Evolutionary conservation across 2,888 invertebrate genomes (phyloP).

Genomic region (Plagiodera versicolora): DNA sequence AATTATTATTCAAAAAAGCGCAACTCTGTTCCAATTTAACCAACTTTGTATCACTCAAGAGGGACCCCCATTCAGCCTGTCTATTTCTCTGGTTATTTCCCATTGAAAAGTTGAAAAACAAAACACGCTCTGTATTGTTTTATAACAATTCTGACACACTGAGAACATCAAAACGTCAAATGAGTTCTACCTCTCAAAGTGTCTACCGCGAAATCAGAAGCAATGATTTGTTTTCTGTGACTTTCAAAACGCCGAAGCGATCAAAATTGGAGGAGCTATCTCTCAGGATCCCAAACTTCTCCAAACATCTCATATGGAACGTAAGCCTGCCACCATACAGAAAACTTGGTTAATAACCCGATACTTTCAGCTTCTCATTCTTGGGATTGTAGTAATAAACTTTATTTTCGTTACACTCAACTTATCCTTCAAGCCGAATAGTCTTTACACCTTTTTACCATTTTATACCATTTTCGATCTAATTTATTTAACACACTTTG

Average conservation of each 20-base stretch:
- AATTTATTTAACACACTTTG: slow-evolving; percentile 25
- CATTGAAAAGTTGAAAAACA: too few species aligned
- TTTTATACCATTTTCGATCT: slow-evolving; percentile 26
- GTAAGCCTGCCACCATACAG: slow-evolving; percentile 2
- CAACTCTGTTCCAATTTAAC: too few species aligned
- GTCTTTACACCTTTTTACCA: slow-evolving; percentile 2
- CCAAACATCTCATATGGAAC: slow-evolving; percentile 7
- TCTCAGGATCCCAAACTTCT: neutral
- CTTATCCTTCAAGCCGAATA: slow-evolving; percentile 7
- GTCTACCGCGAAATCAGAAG: neutral
- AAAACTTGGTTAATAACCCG: neutral
- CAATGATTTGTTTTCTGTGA: neutral
- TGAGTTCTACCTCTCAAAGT: neutral
- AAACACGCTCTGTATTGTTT: too few species aligned
- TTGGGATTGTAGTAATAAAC: slow-evolving; percentile 16
- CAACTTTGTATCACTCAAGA: too few species aligned
- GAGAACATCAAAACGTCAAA: neutral
- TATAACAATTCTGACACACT: too few species aligned
- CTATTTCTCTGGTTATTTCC: too few species aligned
- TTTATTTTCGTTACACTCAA: slow-evolving; percentile 21
- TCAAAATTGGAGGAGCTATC: slow-evolving; percentile 5
- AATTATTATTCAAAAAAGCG: too few species aligned
- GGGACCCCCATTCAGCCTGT: too few species aligned
- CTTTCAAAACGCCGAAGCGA: neutral
- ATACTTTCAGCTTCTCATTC: slow-evolving; percentile 19